phyloP scores from a whole-genome alignment of 2,888 invertebrate species.

The Drosophila dives region DNA sequence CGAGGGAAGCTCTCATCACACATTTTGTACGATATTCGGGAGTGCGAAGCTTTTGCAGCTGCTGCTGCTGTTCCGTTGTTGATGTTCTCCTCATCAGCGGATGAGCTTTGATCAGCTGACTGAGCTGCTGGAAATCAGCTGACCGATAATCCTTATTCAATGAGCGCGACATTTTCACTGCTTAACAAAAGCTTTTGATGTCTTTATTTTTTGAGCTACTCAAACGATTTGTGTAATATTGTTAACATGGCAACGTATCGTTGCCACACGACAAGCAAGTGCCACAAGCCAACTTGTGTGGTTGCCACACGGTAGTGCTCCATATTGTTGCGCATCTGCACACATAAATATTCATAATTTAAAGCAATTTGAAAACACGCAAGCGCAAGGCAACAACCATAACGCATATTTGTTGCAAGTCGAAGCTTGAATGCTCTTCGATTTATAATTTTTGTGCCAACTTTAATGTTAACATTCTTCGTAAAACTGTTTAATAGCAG shows the following conservation, averaged over 20 bases:
- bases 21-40: conserved; percentile 70
- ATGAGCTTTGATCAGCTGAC: conserved; percentile 56
- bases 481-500: not conserved
- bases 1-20: conserved; percentile 71
- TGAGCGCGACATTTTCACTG: conserved; percentile 43
- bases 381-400: conserved; percentile 41
- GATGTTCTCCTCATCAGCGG: conserved; percentile 57
- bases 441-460: not conserved
- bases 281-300: conserved; percentile 19
- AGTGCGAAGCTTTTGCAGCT: conserved; percentile 56
- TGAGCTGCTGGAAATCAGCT: conserved; percentile 65
- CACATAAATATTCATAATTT: conserved; percentile 63
- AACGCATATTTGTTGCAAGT: conserved; percentile 7
- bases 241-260: conserved; percentile 63
- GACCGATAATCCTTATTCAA: conserved; percentile 63
- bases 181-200: not conserved
- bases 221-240: conserved; percentile 8
- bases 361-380: conserved; percentile 56
- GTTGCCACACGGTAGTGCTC: conserved; percentile 38
- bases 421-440: conserved; percentile 15
- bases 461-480: not conserved
- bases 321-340: conserved; percentile 59
- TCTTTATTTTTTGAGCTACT: not conserved
- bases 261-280: conserved; percentile 58
- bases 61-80: conserved; percentile 29